Conservation (phyloP, 64 coral and sea anemone genomes). For the Montipora efflorescens region DNA sequence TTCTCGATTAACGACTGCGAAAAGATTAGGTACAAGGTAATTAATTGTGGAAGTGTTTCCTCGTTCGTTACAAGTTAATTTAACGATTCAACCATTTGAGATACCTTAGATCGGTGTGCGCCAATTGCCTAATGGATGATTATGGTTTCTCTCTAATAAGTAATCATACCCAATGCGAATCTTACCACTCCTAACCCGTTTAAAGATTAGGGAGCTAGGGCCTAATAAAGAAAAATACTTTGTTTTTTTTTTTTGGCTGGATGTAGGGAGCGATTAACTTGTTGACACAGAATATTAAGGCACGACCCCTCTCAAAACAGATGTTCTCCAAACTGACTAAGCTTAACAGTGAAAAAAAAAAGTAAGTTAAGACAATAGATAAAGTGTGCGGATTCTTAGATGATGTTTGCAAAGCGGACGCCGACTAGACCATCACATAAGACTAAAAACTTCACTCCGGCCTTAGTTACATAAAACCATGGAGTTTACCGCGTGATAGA, state of each 20-base stretch:
- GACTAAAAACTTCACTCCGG: neutral
- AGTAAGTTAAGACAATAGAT: neutral
- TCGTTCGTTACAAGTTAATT: neutral
- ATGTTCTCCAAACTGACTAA: no score
- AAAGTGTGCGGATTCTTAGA: neutral
- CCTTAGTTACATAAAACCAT: neutral
- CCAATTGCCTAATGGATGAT: neutral
- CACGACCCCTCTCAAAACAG: neutral
- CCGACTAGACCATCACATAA: neutral
- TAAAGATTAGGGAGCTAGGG: neutral
- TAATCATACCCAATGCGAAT: neutral
- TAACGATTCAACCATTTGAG: neutral
- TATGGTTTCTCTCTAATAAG: neutral
- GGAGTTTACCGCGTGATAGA: neutral
- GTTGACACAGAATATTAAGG: neutral
- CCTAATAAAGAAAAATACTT: neutral
- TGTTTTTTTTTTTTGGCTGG: neutral
- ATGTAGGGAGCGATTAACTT: neutral
- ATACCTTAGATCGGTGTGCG: neutral
- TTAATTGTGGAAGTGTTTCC: neutral
- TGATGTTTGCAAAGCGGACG: neutral
- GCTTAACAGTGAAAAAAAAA: neutral
- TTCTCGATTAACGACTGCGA: neutral
- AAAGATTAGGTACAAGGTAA: neutral
- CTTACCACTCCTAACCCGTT: neutral